These are phyloP conservation scores for Sebastes iracundus DNA, from an alignment of 2,797 vertebrate species.

Conservation along the genomic window DNA sequence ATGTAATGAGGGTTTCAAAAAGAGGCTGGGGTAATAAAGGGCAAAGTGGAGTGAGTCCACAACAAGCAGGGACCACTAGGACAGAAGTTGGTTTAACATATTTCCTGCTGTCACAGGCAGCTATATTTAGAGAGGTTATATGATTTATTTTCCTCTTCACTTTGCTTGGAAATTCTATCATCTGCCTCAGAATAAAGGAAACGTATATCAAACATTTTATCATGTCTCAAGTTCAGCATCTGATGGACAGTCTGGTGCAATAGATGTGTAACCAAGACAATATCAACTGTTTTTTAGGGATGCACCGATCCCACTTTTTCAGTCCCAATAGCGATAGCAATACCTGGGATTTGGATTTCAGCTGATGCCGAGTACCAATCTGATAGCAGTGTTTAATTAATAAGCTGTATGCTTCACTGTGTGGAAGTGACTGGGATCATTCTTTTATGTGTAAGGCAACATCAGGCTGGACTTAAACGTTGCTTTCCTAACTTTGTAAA, in stretches of 20 bases:
- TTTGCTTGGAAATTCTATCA: background rate
- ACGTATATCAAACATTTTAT: background rate
- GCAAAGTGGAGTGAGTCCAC: conserved; percentile 45
- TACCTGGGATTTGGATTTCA: too few species aligned
- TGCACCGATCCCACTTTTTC: too few species aligned
- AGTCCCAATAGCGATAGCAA: too few species aligned
- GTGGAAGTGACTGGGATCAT: too few species aligned
- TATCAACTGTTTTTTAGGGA: background rate
- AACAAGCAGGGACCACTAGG: background rate
- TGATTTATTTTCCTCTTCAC: background rate
- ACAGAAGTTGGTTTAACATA: conserved; percentile 19
- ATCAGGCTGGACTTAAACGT: too few species aligned
- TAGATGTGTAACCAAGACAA: background rate
- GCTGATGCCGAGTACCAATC: too few species aligned
- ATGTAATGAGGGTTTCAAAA: conserved; percentile 74
- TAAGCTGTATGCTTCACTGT: too few species aligned
- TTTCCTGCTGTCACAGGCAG: background rate
- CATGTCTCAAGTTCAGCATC: background rate
- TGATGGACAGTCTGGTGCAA: background rate
- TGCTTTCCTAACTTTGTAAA: too few species aligned
- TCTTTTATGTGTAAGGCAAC: too few species aligned
- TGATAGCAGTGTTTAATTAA: too few species aligned
- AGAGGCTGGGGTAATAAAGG: conserved; percentile 45
- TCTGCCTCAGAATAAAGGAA: background rate
- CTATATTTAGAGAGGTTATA: background rate